Evolutionary conservation across 2,797 vertebrate genomes (phyloP), one percentile per base, ranked within the genome.

Genomic region (Rhabdophis nuchalis): DNA sequence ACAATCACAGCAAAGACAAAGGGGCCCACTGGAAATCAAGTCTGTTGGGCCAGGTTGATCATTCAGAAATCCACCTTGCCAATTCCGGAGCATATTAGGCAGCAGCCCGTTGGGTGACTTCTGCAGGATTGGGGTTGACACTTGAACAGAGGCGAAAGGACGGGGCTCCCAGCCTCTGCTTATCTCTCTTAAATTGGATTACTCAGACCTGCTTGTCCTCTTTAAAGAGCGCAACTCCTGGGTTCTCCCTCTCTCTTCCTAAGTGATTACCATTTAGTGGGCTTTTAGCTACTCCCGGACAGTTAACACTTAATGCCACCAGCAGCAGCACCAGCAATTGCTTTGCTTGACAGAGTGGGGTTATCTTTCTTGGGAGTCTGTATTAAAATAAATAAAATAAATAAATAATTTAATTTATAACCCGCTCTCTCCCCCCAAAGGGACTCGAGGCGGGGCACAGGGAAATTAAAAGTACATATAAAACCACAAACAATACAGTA

Each of bases 121-220:
- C 96, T 95, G 96, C 94, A 82, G 97, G 97, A 98, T 97, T 98
- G 97, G 98, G 98, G 97, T 97, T 98, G 98, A 98, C 98, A 97
- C 97, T 97, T 97, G 98, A 97, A 97, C 96, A 97, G 95, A 98
- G 97, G 97, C 97, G 95, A 97, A 98, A 98, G 97, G 98, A 98
- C 97, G 97, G 96, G 97, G 95, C 97, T 97, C 96, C 97, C 97
- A 97, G 96, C 96, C 97, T 96, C 95, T 98, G 97, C 97, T 98
- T 98, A 97, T 98, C 98, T 98, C 95, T 96, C 97, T 96, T 98
- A 98, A 98, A 98, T 98, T 98, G 97, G 97, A 98, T 98, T 98
- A 98, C 98, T 97, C 97, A 97, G 95, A 97, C 97, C 96, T 97
- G 97, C 97, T 98, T 98, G 98, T 98, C 98, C 97, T 98, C 97